Percentiles rank a stretch among this genome's conserved stretches.
Evolutionary conservation across 1,140 invertebrate species (phyloP).

Genomic region (Amphibalanus amphitrite): DNA sequence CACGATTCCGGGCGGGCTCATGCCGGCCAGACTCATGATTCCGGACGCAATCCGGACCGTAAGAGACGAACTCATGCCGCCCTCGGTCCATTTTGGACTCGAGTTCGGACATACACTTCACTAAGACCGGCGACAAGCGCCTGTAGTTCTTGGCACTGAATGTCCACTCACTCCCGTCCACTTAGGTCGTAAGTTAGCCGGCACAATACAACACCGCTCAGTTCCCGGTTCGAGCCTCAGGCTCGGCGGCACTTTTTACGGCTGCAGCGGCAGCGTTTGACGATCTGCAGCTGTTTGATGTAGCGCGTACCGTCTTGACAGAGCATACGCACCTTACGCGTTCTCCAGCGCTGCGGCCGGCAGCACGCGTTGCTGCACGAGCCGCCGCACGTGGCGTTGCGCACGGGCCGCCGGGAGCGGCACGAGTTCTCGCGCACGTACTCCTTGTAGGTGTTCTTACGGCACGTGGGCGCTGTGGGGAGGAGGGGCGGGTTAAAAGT

Average conservation of each 20-base stretch:
- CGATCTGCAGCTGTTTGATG: conserved; percentile 83
- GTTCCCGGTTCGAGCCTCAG: background rate
- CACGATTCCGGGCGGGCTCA: too few relatives aligned
- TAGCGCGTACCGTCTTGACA: conserved; percentile 82
- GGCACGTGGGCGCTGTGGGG: conserved; percentile 50
- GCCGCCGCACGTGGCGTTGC: conserved; percentile 67
- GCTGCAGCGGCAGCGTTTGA: conserved; percentile 58
- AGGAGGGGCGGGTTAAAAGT: conserved; percentile 15
- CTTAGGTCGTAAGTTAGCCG: background rate
- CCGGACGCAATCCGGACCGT: too few relatives aligned
- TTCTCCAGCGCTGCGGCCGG: conserved; percentile 69
- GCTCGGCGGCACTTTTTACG: background rate
- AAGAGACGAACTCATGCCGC: too few relatives aligned
- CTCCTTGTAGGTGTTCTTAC: conserved; percentile 74
- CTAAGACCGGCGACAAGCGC: background rate
- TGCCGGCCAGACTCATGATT: too few relatives aligned
- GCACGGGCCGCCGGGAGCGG: conserved; percentile 66
- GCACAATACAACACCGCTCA: background rate
- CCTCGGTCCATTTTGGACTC: too few relatives aligned
- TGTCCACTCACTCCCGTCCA: background rate
- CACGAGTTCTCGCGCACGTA: conserved; percentile 79
- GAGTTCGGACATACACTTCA: too few relatives aligned
- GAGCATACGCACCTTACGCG: conserved; percentile 78
- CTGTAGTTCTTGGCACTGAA: background rate
- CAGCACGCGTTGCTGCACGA: conserved; percentile 59